These are phyloP conservation scores for Ceratina calcarata DNA, from an alignment of 1,140 invertebrate genomes.

Conservation along the genomic window DNA sequence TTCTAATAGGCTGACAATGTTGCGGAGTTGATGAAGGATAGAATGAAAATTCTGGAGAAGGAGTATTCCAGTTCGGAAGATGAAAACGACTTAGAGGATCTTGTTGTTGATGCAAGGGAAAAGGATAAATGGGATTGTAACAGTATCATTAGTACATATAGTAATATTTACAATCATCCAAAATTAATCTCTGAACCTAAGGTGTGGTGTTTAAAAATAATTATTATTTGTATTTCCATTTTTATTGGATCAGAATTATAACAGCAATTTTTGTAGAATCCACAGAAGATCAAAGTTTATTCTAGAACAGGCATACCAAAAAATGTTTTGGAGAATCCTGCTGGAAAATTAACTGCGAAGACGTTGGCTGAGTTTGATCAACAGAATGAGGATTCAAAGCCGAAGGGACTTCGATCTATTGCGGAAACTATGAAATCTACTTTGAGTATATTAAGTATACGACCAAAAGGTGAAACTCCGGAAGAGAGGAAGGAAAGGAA, in stretches of 20 bases:
- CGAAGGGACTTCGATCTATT: slow-evolving; percentile 79
- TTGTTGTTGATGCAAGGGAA: slow-evolving; percentile 82
- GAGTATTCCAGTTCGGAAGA: slow-evolving; percentile 78
- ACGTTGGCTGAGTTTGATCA: slow-evolving; percentile 85
- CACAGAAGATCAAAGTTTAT: slow-evolving; percentile 86
- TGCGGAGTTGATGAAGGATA: slow-evolving; percentile 69
- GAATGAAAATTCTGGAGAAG: slow-evolving; percentile 67
- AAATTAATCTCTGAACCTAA: slow-evolving; percentile 91
- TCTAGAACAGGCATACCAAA: slow-evolving; percentile 87
- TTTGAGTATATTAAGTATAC: slow-evolving; percentile 86
- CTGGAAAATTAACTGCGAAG: slow-evolving; percentile 84
- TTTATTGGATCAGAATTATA: background rate
- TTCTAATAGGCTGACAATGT: slow-evolving; percentile 67
- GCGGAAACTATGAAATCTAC: slow-evolving; percentile 86
- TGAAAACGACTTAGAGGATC: slow-evolving; percentile 82
- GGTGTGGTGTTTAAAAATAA: slow-evolving; percentile 73
- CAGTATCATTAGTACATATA: slow-evolving; percentile 94
- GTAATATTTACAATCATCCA: slow-evolving; percentile 94
- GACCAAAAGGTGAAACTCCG: slow-evolving; percentile 90
- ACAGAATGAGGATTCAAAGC: slow-evolving; percentile 74
- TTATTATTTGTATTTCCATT: background rate
- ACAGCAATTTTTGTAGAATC: slow-evolving; percentile 68
- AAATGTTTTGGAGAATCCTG: slow-evolving; percentile 81
- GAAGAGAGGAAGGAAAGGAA: slow-evolving; percentile 92
- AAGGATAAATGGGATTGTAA: slow-evolving; percentile 95